These are phyloP conservation scores for Phallusia fumigata DNA, from an alignment of 23 tunicate species.

Conservation along the genomic window DNA sequence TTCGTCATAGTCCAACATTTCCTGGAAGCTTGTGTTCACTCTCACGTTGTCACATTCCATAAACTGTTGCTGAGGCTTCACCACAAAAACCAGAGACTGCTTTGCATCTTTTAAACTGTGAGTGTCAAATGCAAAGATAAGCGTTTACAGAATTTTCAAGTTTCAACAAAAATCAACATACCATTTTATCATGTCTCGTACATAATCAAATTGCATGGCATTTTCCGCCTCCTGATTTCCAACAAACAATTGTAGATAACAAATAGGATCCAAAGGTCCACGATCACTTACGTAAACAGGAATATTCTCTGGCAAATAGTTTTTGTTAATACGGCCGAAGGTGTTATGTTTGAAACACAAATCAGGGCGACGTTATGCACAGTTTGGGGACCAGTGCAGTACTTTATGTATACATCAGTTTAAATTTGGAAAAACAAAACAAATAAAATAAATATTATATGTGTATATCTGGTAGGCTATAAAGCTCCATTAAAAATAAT, in stretches of 20 bases:
- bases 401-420: too few species aligned
- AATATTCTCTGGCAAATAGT: too few species aligned
- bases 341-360: too few species aligned
- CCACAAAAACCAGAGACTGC: background rate
- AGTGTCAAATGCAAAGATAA: background rate
- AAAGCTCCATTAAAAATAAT: too few species aligned
- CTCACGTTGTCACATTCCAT: background rate
- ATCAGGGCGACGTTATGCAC: too few species aligned
- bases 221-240: background rate
- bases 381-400: too few species aligned
- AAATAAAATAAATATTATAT: too few species aligned
- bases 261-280: slow-evolving; percentile 15
- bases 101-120: background rate
- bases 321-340: too few species aligned
- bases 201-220: background rate
- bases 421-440: too few species aligned
- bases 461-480: too few species aligned
- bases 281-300: slow-evolving; percentile 2
- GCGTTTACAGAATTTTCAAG: background rate
- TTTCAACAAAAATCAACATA: background rate
- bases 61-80: background rate
- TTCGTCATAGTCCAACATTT: background rate
- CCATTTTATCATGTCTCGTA: background rate
- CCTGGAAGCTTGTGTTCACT: background rate
- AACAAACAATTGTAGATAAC: slow-evolving; percentile 11